Evolutionary conservation across 2,888 invertebrate species (phyloP).

Genomic region (Diarsia dahlii): DNA sequence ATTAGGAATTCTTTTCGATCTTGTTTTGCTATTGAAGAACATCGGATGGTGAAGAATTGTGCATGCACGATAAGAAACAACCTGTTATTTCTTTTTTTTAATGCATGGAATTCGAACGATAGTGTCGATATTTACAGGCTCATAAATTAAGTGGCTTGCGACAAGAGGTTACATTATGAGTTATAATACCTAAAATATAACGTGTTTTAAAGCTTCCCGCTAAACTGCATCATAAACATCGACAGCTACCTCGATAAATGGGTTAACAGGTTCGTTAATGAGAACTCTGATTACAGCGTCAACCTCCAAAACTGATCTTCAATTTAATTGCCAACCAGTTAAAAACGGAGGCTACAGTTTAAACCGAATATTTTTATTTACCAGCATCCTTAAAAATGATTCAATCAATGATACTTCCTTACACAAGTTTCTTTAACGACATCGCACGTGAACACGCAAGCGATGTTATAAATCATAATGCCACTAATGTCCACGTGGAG

Average conservation of each 20-base stretch:
- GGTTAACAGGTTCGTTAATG: neutral
- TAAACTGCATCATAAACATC: neutral
- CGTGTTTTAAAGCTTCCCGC: neutral
- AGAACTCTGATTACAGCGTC: neutral
- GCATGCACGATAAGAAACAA: conserved; percentile 14
- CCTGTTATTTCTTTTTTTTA: conserved; percentile 3
- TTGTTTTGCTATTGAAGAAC: conserved; percentile 1
- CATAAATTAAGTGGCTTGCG: conserved; percentile 4
- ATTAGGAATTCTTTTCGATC: conserved; percentile 14
- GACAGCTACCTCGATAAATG: neutral
- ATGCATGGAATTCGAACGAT: neutral
- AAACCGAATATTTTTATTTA: neutral
- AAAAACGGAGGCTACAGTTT: neutral
- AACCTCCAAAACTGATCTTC: neutral
- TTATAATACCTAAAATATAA: neutral
- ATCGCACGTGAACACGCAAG: conserved; percentile 25
- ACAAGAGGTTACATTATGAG: neutral
- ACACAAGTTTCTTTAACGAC: conserved; percentile 1
- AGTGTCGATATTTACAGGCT: neutral
- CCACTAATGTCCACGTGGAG: conserved; percentile 1
- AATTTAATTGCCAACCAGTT: too few species aligned
- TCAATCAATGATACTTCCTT: conserved; percentile 9
- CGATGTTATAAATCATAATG: conserved; percentile 17
- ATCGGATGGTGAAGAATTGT: conserved; percentile 6
- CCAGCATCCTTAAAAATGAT: conserved; percentile 11